Evolutionary conservation across 2,888 invertebrate genomes (phyloP).

Genomic region (Noctua fimbriata): DNA sequence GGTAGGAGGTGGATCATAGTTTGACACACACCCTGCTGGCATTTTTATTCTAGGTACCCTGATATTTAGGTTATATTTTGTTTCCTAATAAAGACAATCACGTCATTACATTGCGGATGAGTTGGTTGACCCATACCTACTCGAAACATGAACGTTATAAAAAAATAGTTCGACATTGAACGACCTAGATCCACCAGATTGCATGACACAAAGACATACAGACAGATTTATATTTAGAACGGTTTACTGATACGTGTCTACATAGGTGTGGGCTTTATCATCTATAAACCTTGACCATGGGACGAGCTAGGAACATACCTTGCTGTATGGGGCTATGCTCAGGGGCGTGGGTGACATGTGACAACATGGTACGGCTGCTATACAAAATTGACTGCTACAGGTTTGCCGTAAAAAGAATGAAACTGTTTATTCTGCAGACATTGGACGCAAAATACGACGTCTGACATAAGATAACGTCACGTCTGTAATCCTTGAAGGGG

Average conservation of each 20-base stretch:
- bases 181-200: slow-evolving; percentile 25
- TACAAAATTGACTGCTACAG: not conserved
- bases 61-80: not conserved
- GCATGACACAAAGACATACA: slow-evolving; percentile 47
- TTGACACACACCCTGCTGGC: not conserved
- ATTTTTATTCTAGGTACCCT: not conserved
- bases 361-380: not conserved
- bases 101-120: not conserved
- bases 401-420: not conserved
- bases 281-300: slow-evolving; percentile 46
- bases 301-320: not conserved
- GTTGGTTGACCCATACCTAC: not conserved
- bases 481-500: not conserved
- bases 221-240: slow-evolving; percentile 23
- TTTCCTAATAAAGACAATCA: not conserved
- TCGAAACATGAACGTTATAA: not conserved
- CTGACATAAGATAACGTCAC: not conserved
- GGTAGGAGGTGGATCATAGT: not conserved
- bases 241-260: slow-evolving; percentile 6
- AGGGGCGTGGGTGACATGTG: not conserved
- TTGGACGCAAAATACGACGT: not conserved
- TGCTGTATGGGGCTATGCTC: not conserved
- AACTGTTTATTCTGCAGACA: not conserved
- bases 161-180: not conserved
- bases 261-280: slow-evolving; percentile 52